Conservation (phyloP, 2,113 vertebrate species). For the Rhinoptilus africanus region DNA sequence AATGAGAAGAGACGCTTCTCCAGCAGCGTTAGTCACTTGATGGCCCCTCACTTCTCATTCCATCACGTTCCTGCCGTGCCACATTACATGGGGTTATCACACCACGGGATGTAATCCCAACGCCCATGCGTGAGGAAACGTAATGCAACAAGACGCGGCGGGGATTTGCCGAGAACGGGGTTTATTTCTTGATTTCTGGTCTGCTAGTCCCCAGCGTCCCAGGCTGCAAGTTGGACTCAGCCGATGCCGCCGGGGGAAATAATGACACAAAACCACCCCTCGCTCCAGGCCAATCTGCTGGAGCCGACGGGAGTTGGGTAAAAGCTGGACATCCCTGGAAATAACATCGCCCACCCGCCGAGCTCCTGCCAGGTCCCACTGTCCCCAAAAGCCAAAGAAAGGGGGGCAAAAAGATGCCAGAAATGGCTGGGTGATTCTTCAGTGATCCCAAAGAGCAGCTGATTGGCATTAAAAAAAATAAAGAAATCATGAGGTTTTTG, state of each 20-base stretch:
- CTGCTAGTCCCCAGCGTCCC: neutral
- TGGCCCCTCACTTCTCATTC: neutral
- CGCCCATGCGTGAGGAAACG: neutral
- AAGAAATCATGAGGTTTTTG: rapidly evolving
- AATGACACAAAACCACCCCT: neutral
- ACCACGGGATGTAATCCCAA: neutral
- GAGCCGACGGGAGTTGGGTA: neutral
- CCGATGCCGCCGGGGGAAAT: rapidly evolving
- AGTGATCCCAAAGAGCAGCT: neutral
- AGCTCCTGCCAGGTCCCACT: neutral
- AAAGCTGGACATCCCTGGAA: neutral
- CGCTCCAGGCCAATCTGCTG: rapidly evolving
- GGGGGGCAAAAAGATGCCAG: neutral
- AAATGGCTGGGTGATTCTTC: neutral
- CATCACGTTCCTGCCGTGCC: neutral
- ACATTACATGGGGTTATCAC: neutral
- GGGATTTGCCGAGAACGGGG: neutral
- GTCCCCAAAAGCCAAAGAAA: neutral
- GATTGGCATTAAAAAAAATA: neutral
- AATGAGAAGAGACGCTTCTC: neutral
- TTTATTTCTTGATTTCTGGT: neutral
- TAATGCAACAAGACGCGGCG: rapidly evolving
- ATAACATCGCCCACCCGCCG: rapidly evolving
- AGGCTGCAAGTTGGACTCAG: neutral
- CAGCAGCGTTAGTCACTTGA: neutral